Conservation (phyloP, 2,888 invertebrate species). For the Pachliopta kotzebuea region DNA sequence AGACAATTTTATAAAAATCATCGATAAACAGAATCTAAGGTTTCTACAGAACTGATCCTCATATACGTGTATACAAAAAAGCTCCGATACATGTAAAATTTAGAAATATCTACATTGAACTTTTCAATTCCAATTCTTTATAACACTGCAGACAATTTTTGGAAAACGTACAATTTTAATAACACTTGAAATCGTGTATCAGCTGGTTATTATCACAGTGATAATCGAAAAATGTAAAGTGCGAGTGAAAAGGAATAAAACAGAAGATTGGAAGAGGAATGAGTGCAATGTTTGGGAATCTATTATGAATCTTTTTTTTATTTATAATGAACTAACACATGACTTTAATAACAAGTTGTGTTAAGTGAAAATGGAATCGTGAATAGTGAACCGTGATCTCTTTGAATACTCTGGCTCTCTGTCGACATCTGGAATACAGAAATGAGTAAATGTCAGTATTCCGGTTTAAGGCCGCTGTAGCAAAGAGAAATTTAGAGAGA, state of each 20-base stretch:
- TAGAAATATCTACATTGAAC: too few species aligned
- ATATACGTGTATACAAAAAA: too few species aligned
- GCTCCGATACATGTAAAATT: too few species aligned
- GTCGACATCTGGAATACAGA: neutral
- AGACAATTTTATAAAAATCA: too few species aligned
- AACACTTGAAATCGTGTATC: neutral
- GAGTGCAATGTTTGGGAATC: neutral
- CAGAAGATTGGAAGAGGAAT: constrained; percentile 15
- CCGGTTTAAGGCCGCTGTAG: too few species aligned
- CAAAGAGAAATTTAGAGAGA: too few species aligned
- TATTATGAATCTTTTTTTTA: constrained; percentile 15
- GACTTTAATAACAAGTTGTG: neutral
- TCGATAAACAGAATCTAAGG: too few species aligned
- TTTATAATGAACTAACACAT: neutral
- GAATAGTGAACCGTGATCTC: neutral
- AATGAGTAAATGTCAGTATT: too few species aligned
- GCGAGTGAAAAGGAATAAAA: constrained; percentile 11
- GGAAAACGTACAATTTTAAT: too few species aligned
- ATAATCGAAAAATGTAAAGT: constrained; percentile 14
- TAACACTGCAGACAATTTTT: too few species aligned
- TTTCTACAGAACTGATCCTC: too few species aligned
- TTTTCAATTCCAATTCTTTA: too few species aligned
- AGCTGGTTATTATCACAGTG: neutral
- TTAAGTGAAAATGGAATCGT: neutral
- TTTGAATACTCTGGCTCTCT: neutral